phyloP scores from a whole-genome alignment of 1,140 invertebrate genomes.

The Drosophila varians region DNA sequence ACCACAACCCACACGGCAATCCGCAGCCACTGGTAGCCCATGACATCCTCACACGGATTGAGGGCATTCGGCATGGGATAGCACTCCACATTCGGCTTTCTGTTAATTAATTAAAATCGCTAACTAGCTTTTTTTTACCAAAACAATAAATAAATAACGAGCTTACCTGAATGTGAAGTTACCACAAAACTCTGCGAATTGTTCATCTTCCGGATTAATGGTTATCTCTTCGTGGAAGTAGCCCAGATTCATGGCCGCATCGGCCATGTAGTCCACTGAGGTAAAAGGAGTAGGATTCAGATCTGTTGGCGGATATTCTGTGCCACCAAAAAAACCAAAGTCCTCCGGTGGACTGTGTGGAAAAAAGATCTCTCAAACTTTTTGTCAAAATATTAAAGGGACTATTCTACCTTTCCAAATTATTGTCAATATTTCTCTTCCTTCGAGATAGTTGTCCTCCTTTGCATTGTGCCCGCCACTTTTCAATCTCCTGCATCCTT shows the following conservation, averaged over 20 bases:
- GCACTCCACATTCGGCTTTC: conserved; percentile 86
- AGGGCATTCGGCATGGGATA: conserved; percentile 92
- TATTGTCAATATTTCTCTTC: neutral
- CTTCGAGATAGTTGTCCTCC: conserved; percentile 1
- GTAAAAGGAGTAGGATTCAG: conserved; percentile 11
- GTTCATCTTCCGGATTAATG: conserved; percentile 69
- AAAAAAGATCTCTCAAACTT: neutral
- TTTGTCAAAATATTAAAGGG: too few relatives aligned
- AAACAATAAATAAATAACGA: neutral
- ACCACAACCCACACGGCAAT: conserved; percentile 92
- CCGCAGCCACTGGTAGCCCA: conserved; percentile 92
- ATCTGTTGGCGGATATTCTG: conserved; percentile 1
- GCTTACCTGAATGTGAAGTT: conserved; percentile 77
- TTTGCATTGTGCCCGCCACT: conserved; percentile 75
- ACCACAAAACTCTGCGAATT: conserved; percentile 73
- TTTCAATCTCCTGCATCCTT: conserved; percentile 85
- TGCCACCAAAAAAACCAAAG: conserved; percentile 13
- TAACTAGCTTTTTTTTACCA: neutral
- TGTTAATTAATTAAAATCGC: conserved; percentile 5
- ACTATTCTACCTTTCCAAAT: conserved; percentile 1
- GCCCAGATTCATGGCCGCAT: conserved; percentile 65
- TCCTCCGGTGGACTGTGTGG: conserved; percentile 1
- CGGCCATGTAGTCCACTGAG: conserved; percentile 59
- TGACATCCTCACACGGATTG: conserved; percentile 95
- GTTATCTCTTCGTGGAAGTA: conserved; percentile 72